phyloP scores from a whole-genome alignment of 2,888 invertebrate genomes.

The Branchipolynoe longqiensis region DNA sequence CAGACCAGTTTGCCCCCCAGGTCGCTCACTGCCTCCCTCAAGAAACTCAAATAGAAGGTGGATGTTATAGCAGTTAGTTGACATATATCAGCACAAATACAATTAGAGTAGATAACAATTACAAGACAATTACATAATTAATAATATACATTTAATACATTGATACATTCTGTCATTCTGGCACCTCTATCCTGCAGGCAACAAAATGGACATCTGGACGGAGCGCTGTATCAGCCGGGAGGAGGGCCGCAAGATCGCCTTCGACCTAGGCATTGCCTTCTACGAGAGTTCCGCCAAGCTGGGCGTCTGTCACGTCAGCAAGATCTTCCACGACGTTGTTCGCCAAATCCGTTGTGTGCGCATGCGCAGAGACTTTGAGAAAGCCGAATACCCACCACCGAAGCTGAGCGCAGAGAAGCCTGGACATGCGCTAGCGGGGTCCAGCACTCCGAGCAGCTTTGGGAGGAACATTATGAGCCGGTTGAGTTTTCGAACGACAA shows the following conservation, averaged over 20 bases:
- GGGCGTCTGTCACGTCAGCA: conserved; percentile 45
- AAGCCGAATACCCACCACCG: background rate
- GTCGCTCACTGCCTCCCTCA: too few species aligned
- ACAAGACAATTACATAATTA: too few species aligned
- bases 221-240: conserved; percentile 53
- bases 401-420: background rate
- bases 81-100: too few species aligned
- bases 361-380: conserved; percentile 44
- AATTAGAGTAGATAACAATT: too few species aligned
- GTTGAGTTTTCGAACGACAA: conserved; percentile 31
- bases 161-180: too few species aligned
- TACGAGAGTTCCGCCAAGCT: conserved; percentile 58
- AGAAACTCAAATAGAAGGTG: too few species aligned
- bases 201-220: conserved; percentile 55
- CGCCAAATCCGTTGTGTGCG: conserved; percentile 60
- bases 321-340: conserved; percentile 59
- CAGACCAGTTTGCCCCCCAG: too few species aligned
- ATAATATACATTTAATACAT: too few species aligned
- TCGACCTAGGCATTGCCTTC: conserved; percentile 60
- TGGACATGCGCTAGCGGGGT: too few species aligned
- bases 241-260: conserved; percentile 55
- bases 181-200: too few species aligned
- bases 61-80: too few species aligned
- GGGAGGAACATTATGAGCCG: conserved; percentile 37
- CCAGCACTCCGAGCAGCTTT: conserved; percentile 22